Percentiles rank a stretch among this genome's conserved stretches.
Evolutionary conservation across 2,113 vertebrate genomes (phyloP).

Genomic region (Hemichromis elongatus): DNA sequence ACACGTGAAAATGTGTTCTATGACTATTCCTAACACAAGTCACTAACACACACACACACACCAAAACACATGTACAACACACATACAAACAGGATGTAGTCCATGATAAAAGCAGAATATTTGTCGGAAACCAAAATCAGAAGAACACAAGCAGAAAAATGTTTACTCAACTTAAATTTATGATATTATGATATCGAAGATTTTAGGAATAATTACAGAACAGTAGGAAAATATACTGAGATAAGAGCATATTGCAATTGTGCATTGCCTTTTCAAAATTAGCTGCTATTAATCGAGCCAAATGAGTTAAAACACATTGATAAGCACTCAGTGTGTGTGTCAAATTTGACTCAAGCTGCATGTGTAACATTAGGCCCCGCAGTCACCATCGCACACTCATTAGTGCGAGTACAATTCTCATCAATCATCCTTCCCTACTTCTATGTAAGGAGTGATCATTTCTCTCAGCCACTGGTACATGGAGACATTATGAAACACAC

Average conservation of each 20-base stretch:
- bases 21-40: background rate
- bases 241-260: background rate
- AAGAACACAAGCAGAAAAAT: background rate
- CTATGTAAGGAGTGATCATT: constrained; percentile 11
- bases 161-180: background rate
- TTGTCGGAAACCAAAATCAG: background rate
- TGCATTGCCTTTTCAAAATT: background rate
- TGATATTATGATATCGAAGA: background rate
- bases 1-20: background rate
- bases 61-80: background rate
- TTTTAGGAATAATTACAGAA: background rate
- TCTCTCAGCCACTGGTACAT: constrained; percentile 2
- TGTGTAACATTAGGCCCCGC: background rate
- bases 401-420: constrained; percentile 17
- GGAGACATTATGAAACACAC: constrained; percentile 2
- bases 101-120: background rate
- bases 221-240: background rate
- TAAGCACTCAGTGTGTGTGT: background rate
- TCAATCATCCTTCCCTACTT: constrained; percentile 40
- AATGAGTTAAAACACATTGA: background rate
- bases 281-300: background rate
- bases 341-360: background rate
- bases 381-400: constrained; percentile 48
- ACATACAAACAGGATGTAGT: background rate
- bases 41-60: background rate